These are phyloP conservation scores for Palythoa caribaeorum DNA, from an alignment of 92 coral and sea anemone genomes.

Conservation along the genomic window DNA sequence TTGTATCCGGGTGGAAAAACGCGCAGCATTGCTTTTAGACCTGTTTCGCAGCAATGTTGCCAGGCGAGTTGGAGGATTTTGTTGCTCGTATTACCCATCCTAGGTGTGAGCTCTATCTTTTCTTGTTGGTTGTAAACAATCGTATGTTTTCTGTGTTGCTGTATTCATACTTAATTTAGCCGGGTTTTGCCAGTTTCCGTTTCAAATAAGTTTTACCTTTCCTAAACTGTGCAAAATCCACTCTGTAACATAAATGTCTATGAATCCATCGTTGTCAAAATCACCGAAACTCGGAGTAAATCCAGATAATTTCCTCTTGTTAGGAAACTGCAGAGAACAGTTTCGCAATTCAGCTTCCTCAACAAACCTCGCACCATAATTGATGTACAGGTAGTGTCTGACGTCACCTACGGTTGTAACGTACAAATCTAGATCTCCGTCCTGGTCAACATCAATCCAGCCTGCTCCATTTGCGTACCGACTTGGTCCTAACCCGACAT, in stretches of 20 bases:
- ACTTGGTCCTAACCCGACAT: conserved; percentile 85
- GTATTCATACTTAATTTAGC: too few species aligned
- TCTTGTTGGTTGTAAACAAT: too few species aligned
- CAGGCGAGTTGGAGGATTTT: too few species aligned
- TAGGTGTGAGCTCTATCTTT: too few species aligned
- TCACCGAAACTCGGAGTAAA: conserved; percentile 97
- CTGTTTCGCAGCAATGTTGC: too few species aligned
- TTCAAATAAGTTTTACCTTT: conserved; percentile 34
- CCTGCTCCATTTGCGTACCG: conserved; percentile 93
- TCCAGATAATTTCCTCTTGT: conserved; percentile 87
- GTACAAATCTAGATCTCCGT: conserved; percentile 95
- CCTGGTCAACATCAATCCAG: conserved; percentile 96
- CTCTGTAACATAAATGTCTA: conserved; percentile 91
- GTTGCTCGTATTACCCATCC: too few species aligned
- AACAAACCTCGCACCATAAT: conserved; percentile 77
- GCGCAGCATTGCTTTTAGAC: too few species aligned
- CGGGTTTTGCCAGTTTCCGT: too few species aligned
- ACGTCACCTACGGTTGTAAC: conserved; percentile 91
- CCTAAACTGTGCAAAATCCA: conserved; percentile 90
- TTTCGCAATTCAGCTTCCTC: conserved; percentile 90
- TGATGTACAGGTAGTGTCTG: conserved; percentile 88
- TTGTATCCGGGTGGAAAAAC: too few species aligned
- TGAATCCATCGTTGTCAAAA: conserved; percentile 89
- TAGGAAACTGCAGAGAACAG: conserved; percentile 85
- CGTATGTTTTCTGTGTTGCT: too few species aligned